phyloP scores from a whole-genome alignment of 2,888 invertebrate genomes.

The Heliconius ismenius region DNA sequence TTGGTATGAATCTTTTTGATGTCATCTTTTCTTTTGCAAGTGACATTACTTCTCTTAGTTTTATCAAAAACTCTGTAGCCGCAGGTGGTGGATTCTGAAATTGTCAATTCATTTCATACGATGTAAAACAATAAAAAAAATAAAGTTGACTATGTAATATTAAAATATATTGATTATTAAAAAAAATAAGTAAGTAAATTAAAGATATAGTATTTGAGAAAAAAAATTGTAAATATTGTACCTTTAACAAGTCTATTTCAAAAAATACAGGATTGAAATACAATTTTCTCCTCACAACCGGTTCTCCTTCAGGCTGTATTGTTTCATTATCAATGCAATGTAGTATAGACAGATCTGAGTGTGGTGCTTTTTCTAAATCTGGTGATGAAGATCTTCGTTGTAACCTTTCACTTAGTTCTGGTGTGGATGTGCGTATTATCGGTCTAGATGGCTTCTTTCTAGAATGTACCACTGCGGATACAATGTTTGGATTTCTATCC shows the following conservation, averaged over 20 bases:
- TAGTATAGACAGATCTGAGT: slow-evolving; percentile 75
- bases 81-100: slow-evolving; percentile 93
- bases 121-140: no score
- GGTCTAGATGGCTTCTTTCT: slow-evolving; percentile 69
- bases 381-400: slow-evolving; percentile 72
- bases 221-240: slow-evolving; percentile 64
- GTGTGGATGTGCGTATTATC: slow-evolving; percentile 57
- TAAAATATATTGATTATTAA: no score
- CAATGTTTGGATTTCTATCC: slow-evolving; percentile 66
- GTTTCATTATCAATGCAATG: slow-evolving; percentile 65
- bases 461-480: slow-evolving; percentile 74
- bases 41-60: slow-evolving; percentile 93
- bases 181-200: no score
- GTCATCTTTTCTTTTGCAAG: slow-evolving; percentile 94
- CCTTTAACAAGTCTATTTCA: slow-evolving; percentile 91
- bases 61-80: slow-evolving; percentile 92
- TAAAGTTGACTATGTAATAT: no score
- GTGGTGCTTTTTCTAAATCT: slow-evolving; percentile 74
- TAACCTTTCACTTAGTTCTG: slow-evolving; percentile 63
- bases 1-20: slow-evolving; percentile 89
- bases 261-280: slow-evolving; percentile 96
- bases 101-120: neutral
- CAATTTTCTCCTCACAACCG: slow-evolving; percentile 85
- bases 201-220: no score
- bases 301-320: slow-evolving; percentile 66